Conservation (phyloP, 2,113 vertebrate genomes). For the Natator depressus region DNA sequence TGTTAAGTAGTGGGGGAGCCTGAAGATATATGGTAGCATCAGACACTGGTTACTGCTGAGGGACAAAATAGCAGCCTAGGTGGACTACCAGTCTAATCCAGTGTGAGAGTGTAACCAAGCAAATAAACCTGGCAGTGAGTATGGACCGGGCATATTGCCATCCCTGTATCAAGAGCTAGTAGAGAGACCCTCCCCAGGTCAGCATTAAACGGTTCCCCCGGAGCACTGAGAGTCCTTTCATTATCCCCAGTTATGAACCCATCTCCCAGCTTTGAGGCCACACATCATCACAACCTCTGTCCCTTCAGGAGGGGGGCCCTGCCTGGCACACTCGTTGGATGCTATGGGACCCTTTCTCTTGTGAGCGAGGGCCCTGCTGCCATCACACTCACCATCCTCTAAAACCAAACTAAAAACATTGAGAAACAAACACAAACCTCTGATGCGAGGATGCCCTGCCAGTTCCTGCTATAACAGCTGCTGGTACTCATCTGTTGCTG, state of each 20-base stretch:
- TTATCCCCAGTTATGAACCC: rapidly evolving
- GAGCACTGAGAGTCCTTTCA: not conserved
- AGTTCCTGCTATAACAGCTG: rapidly evolving
- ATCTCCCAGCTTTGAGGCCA: rapidly evolving
- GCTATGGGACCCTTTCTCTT: not conserved
- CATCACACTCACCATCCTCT: rapidly evolving
- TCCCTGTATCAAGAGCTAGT: not conserved
- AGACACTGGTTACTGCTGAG: not conserved
- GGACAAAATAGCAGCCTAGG: not conserved
- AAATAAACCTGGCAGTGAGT: not conserved
- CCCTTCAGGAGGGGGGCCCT: not conserved
- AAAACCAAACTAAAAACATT: rapidly evolving
- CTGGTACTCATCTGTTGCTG: not conserved
- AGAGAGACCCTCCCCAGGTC: not conserved
- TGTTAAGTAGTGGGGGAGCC: too few species aligned
- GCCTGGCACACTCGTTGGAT: not conserved
- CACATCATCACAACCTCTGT: rapidly evolving
- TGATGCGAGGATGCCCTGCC: rapidly evolving
- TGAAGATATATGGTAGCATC: not conserved
- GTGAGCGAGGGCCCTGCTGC: rapidly evolving
- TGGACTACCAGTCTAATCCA: not conserved
- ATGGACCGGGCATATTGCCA: not conserved
- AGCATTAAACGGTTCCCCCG: not conserved
- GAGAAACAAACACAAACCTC: not conserved
- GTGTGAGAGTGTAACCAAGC: too few species aligned